phyloP scores from a whole-genome alignment of 2,888 invertebrate genomes.

The Pecten maximus region DNA sequence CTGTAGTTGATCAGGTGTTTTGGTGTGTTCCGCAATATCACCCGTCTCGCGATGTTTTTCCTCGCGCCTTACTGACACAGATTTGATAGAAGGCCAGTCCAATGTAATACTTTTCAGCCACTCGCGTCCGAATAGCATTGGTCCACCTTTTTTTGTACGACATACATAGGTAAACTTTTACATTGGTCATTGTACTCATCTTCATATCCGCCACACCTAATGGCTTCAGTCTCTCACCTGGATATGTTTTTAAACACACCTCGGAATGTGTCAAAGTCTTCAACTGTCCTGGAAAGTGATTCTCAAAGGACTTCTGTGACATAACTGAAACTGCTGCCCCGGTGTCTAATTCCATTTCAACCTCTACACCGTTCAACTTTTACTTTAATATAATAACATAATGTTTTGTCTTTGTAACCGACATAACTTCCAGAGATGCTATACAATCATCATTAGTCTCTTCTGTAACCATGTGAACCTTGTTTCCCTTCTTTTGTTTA shows the following conservation, averaged over 20 bases:
- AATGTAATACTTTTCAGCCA: too few species aligned
- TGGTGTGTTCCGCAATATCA: background rate
- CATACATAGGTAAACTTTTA: constrained; percentile 39
- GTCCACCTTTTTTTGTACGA: constrained; percentile 41
- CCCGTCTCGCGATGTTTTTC: too few species aligned
- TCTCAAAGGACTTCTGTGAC: constrained; percentile 3
- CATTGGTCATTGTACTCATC: constrained; percentile 42
- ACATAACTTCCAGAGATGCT: background rate
- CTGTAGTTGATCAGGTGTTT: too few species aligned
- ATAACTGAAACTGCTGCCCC: too few species aligned
- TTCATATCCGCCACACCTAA: constrained; percentile 30
- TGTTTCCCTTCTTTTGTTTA: background rate
- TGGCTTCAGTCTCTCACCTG: constrained; percentile 44
- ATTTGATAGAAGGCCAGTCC: too few species aligned
- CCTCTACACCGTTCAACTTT: background rate
- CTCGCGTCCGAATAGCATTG: constrained; percentile 42
- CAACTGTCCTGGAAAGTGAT: background rate
- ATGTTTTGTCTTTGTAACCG: background rate
- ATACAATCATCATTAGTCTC: background rate
- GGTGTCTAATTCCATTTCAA: constrained; percentile 38
- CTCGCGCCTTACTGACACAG: too few species aligned
- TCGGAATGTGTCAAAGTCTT: background rate
- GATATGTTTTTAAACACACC: constrained; percentile 41
- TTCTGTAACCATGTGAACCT: background rate
- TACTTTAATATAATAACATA: background rate